A percentile compares a stretch with the other conserved stretches of the same genome.
Conservation (phyloP, 2,888 invertebrate species). For the Parnassius apollo region DNA sequence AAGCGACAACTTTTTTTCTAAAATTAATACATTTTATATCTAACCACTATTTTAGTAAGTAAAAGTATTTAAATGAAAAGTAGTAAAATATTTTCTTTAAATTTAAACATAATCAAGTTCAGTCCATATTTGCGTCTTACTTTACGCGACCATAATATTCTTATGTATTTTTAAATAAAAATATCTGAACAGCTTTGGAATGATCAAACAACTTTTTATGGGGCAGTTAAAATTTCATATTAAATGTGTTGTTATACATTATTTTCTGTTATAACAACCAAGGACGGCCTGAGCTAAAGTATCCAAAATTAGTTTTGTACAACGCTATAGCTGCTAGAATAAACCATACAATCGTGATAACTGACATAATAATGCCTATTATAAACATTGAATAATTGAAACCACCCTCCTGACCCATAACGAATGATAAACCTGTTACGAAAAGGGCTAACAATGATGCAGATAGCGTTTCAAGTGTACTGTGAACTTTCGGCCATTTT, state of each 20-base stretch:
- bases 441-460: conserved; percentile 56
- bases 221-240: too few species aligned
- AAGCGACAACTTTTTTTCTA: too few species aligned
- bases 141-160: too few species aligned
- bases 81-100: too few species aligned
- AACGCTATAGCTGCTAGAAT: conserved; percentile 51
- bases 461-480: conserved; percentile 69
- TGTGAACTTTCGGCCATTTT: conserved; percentile 74
- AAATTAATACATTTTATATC: too few species aligned
- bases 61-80: too few species aligned
- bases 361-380: conserved; percentile 50
- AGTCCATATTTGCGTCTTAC: too few species aligned
- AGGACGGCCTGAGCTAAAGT: conserved; percentile 40
- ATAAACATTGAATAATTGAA: conserved; percentile 58
- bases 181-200: too few species aligned
- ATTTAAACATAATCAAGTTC: too few species aligned
- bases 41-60: too few species aligned
- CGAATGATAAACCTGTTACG: conserved; percentile 51
- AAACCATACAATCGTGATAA: conserved; percentile 58
- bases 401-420: conserved; percentile 50
- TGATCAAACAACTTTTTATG: too few species aligned
- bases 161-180: too few species aligned
- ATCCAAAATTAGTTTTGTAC: conserved; percentile 55
- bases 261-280: conserved; percentile 26
- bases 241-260: not conserved